phyloP scores from a whole-genome alignment of 1,140 invertebrate genomes.

The Drosophila nasuta region DNA sequence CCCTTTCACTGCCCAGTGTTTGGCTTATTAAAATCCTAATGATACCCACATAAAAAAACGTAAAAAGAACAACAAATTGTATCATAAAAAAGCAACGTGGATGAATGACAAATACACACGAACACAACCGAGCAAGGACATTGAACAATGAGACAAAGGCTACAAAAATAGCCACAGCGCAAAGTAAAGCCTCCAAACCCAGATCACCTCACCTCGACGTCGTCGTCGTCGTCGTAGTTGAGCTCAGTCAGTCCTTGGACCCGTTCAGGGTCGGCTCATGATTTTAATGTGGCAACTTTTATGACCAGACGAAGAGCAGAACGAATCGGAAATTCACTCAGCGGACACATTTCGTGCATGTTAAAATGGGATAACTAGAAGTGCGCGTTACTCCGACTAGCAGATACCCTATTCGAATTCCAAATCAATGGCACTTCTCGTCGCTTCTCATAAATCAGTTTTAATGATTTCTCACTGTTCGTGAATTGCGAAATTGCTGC shows the following conservation, averaged over 20 bases:
- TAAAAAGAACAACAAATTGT: conserved; percentile 71
- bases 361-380: conserved; percentile 46
- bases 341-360: conserved; percentile 64
- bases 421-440: neutral
- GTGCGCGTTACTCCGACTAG: conserved; percentile 4
- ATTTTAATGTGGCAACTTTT: conserved; percentile 63
- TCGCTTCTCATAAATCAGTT: conserved; percentile 30
- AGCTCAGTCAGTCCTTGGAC: neutral
- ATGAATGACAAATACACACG: conserved; percentile 69
- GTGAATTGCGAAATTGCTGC: conserved; percentile 16
- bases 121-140: conserved; percentile 37
- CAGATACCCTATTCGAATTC: conserved; percentile 22
- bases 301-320: conserved; percentile 48
- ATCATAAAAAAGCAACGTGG: conserved; percentile 61
- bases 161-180: conserved; percentile 51
- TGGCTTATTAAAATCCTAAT: conserved; percentile 81
- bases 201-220: conserved; percentile 46
- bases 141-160: conserved; percentile 66
- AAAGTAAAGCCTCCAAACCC: conserved; percentile 16
- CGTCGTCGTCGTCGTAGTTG: neutral
- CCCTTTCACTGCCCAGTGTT: conserved; percentile 25
- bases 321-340: conserved; percentile 78
- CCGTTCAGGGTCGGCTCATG: conserved; percentile 51
- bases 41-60: conserved; percentile 68
- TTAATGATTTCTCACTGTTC: conserved; percentile 23